These are phyloP conservation scores for Halcyon leucocephala DNA, from an alignment of 2,797 vertebrate genomes.

Conservation along the genomic window DNA sequence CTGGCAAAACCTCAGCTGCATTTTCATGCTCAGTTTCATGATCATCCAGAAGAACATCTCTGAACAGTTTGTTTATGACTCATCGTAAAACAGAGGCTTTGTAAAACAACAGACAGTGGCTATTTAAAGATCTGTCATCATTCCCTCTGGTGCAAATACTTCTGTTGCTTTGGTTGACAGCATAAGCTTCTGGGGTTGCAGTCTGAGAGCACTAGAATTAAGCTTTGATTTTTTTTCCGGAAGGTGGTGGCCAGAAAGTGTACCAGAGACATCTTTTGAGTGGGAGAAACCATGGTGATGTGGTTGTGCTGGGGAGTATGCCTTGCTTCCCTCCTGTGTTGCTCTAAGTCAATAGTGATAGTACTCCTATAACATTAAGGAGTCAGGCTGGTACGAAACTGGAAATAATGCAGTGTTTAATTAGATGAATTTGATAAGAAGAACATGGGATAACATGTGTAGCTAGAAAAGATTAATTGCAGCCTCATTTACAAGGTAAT, in stretches of 20 bases:
- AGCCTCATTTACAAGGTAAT: conserved; percentile 46
- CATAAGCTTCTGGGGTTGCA: not conserved
- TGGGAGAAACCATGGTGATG: not conserved
- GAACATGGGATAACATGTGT: not conserved
- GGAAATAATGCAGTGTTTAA: conserved; percentile 26
- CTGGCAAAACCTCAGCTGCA: not conserved
- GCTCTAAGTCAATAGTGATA: not conserved
- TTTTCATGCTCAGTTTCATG: not conserved
- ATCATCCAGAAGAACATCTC: not conserved
- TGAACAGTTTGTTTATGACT: not conserved
- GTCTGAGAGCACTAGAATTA: not conserved
- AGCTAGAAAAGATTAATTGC: conserved; percentile 46
- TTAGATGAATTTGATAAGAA: conserved; percentile 46
- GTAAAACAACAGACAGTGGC: not conserved
- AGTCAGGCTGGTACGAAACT: not conserved
- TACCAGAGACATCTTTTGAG: not conserved
- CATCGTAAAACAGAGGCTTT: not conserved
- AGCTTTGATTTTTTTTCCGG: not conserved
- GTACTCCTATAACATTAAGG: not conserved
- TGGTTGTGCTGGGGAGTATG: not conserved
- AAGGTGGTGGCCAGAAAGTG: not conserved
- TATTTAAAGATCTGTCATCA: not conserved
- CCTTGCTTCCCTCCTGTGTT: not conserved
- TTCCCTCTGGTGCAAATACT: not conserved
- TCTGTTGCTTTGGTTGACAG: not conserved